Evolutionary conservation across 2,888 invertebrate genomes (phyloP).

Genomic region (Argyra leucocephala): DNA sequence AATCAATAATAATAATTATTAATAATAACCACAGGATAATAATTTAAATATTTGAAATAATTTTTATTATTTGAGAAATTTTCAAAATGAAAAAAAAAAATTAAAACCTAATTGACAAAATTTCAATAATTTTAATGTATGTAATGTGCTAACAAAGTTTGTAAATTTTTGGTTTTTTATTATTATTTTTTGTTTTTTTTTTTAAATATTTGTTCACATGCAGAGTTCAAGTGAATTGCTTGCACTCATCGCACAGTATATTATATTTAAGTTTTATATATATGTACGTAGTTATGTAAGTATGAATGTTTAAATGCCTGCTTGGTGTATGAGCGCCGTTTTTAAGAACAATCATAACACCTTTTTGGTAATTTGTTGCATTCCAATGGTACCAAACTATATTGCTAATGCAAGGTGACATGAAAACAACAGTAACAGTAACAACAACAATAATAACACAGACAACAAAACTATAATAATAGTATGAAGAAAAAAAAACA

Average conservation of each 20-base stretch:
- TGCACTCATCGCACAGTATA: not conserved
- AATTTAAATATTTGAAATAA: too few species aligned
- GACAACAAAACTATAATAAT: not conserved
- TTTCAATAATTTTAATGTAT: too few species aligned
- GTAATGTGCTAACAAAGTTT: too few species aligned
- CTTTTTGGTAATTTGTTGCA: slow-evolving; percentile 29
- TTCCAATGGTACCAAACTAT: slow-evolving; percentile 7
- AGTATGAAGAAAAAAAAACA: not conserved
- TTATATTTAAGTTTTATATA: not conserved
- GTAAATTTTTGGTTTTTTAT: too few species aligned
- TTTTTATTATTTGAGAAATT: too few species aligned
- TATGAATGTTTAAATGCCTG: slow-evolving; percentile 5
- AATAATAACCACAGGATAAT: too few species aligned
- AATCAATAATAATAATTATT: too few species aligned
- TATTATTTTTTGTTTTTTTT: too few species aligned
- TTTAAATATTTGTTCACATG: too few species aligned
- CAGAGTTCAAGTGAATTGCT: too few species aligned
- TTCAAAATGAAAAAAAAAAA: too few species aligned
- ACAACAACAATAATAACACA: not conserved
- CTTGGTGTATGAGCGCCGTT: slow-evolving; percentile 33
- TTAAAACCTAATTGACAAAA: too few species aligned
- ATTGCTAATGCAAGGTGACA: not conserved
- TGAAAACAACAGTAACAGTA: not conserved
- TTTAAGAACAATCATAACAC: slow-evolving; percentile 43
- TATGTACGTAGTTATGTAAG: not conserved